Percentiles rank a stretch among this genome's conserved stretches.
These are phyloP conservation scores for Leptocoma aspasia DNA, from an alignment of 2,113 vertebrate species.

Conservation along the genomic window DNA sequence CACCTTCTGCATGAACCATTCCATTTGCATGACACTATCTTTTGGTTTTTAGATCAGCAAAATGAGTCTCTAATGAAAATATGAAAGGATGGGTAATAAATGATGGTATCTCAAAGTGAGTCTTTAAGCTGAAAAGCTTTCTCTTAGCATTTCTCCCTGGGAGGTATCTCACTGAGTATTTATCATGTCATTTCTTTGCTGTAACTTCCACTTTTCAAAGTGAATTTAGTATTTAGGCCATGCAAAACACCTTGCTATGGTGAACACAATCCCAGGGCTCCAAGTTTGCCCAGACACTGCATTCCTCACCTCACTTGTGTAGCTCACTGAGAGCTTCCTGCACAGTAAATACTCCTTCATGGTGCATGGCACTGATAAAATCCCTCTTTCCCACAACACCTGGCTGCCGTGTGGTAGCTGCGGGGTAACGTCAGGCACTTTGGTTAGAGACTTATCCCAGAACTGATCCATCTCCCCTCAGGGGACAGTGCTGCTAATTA, in stretches of 20 bases:
- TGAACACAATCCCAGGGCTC: not conserved
- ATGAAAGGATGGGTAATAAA: not conserved
- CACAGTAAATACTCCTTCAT: slow-evolving; percentile 56
- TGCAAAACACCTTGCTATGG: not conserved
- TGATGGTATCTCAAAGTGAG: not conserved
- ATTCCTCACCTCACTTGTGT: not conserved
- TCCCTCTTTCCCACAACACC: slow-evolving; percentile 19
- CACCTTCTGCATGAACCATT: not conserved
- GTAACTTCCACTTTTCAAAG: not conserved
- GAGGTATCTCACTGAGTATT: not conserved
- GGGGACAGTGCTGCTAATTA: slow-evolving; percentile 12
- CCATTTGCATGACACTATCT: not conserved
- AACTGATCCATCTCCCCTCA: not conserved
- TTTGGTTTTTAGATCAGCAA: not conserved
- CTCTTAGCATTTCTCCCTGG: not conserved
- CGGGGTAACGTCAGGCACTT: not conserved
- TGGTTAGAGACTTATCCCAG: not conserved
- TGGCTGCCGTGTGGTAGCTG: not conserved
- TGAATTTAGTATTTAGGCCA: not conserved
- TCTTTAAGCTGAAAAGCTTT: not conserved
- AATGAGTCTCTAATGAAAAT: not conserved
- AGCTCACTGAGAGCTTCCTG: slow-evolving; percentile 33
- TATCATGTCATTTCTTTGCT: not conserved
- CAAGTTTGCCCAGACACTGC: not conserved
- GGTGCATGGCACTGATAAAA: slow-evolving; percentile 28